Evolutionary conservation across 2,888 invertebrate genomes (phyloP).

Genomic region (Beris chalybata): DNA sequence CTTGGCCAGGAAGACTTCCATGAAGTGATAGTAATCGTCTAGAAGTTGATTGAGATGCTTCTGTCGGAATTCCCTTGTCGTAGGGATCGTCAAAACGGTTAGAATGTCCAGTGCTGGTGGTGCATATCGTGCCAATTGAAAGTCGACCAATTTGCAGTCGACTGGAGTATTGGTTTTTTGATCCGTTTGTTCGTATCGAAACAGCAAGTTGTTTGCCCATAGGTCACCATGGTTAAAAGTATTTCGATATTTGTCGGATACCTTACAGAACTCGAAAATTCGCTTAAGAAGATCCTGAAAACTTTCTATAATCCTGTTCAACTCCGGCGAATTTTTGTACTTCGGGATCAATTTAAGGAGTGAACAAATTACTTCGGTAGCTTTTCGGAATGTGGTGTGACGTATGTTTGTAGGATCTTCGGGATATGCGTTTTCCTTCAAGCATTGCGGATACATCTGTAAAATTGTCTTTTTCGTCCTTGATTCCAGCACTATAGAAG

Average conservation of each 20-base stretch:
- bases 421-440: constrained; percentile 55
- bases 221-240: constrained; percentile 57
- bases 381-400: constrained; percentile 45
- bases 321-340: constrained; percentile 43
- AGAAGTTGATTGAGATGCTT: constrained; percentile 58
- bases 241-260: constrained; percentile 54
- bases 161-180: constrained; percentile 53
- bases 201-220: constrained; percentile 58
- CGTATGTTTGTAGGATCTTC: constrained; percentile 44
- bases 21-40: constrained; percentile 61
- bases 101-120: constrained; percentile 67
- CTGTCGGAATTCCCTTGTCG: constrained; percentile 55
- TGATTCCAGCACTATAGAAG: constrained; percentile 55
- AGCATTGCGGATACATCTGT: constrained; percentile 46
- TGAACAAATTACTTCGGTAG: constrained; percentile 48
- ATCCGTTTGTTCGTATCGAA: constrained; percentile 46
- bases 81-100: constrained; percentile 58
- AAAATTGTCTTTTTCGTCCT: constrained; percentile 42
- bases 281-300: constrained; percentile 45
- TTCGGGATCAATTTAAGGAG: constrained; percentile 47
- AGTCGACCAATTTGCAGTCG: constrained; percentile 69
- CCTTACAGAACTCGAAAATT: constrained; percentile 49
- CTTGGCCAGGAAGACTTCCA: constrained; percentile 55
- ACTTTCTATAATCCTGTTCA: constrained; percentile 45
- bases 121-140: constrained; percentile 67